These are phyloP conservation scores for Ctenochaetus hawaiiensis DNA, from an alignment of 2,797 vertebrate species.

Conservation along the genomic window DNA sequence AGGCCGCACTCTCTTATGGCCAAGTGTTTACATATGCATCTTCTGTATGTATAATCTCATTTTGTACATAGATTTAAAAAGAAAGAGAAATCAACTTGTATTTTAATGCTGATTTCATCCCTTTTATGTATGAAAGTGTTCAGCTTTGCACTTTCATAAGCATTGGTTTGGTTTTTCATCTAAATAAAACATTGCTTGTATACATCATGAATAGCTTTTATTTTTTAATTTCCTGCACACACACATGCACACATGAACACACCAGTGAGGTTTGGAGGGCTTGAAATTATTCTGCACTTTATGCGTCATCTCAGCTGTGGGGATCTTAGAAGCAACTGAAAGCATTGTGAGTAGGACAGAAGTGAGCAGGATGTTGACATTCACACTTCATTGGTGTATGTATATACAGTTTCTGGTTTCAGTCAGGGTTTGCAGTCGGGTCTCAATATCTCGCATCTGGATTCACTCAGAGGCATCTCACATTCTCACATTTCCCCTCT, in stretches of 20 bases:
- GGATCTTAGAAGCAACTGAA: slow-evolving; percentile 2
- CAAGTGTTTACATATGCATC: slow-evolving; percentile 40
- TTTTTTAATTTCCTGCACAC: not conserved
- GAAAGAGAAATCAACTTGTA: slow-evolving; percentile 5
- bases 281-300: slow-evolving; percentile 10
- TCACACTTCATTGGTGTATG: slow-evolving; percentile 4
- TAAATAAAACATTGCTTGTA: slow-evolving; percentile 52
- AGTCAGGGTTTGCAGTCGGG: slow-evolving; percentile 18
- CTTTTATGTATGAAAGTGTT: slow-evolving; percentile 12
- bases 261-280: not conserved
- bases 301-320: not conserved
- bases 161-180: slow-evolving; percentile 29
- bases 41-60: slow-evolving; percentile 17
- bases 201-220: not conserved
- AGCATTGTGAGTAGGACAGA: slow-evolving; percentile 3
- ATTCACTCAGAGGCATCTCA: slow-evolving; percentile 33
- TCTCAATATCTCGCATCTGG: slow-evolving; percentile 43
- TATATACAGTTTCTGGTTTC: slow-evolving; percentile 43
- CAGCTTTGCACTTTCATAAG: slow-evolving; percentile 23
- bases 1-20: slow-evolving; percentile 6
- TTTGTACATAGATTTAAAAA: slow-evolving; percentile 41
- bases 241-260: not conserved
- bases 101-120: slow-evolving; percentile 10
- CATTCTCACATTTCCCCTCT: slow-evolving; percentile 20
- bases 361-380: slow-evolving; percentile 52